Evolutionary conservation across 92 coral and sea anemone species (phyloP), one percentile per base, ranked within the genome.

Genomic region (Epizoanthus illoricatus): DNA sequence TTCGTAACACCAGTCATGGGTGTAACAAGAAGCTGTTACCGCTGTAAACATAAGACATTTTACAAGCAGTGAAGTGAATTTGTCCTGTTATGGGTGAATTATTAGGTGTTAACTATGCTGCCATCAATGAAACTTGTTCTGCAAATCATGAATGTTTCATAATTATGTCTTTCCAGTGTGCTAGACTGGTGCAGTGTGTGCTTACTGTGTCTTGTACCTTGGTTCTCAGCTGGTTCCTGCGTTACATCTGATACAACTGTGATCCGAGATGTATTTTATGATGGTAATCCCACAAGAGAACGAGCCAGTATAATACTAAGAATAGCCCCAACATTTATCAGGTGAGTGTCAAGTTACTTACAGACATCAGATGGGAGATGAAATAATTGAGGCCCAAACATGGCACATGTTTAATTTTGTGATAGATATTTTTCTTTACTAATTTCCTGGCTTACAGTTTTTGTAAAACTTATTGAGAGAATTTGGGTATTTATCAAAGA

Each of bases 301-400:
- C 91, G 88, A 81, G 90, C 97, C 45, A 91, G 87, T 61, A 87
- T 96, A 57, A 85, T 96, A 23, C 49, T 96, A 86, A 91, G 99
- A 87, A 96, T 96, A 79, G 98, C 99, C 28, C 99, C 98, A 60
- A 90, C 99, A 42, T 96, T 96, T 73, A 71, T 96, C 79, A 96
- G 99, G 99, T 92, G 85, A 67, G 5, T 33, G 9, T 57, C 18
- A 12, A 11, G 21, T 12, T 54, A n/a, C 42, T 19, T 61, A 61
- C 43, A 16, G 24, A 41, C 55, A 42, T 28, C 24, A 65, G 16
- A 65, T 65, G 70, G 16, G 15, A 24, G 39, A 9, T 49, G 55
- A 49, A 49, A 49, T 0, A 1, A 2, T 64, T 64, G 15, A n/a
- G 16, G 12, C 13, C 69, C 69, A 64, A 21, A 7, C 69, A 49